Base-by-base conservation (phyloP, 2,888 invertebrate species). In the Sphecodes monilicornis region DNA sequence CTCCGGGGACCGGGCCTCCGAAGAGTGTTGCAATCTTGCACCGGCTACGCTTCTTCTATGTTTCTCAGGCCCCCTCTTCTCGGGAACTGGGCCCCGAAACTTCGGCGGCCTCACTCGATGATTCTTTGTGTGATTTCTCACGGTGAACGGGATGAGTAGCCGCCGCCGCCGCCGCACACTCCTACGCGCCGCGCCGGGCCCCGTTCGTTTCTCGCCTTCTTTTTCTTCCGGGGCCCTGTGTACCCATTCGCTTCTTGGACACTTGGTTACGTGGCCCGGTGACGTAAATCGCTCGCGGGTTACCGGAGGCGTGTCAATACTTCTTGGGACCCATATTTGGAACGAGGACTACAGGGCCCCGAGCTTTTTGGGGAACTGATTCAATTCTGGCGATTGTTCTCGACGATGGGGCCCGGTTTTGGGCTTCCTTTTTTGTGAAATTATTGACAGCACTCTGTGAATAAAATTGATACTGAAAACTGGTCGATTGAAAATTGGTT, bases 21-120 rank as follows among this genome's bases (percentile, higher is more conserved):
- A 3, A 50, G 82, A 84, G 88, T 91, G 91, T 91, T 91, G 91
- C 90, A 91, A 91, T 89, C 88, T 85, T 88, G 80, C 85, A 87
- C 57, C 77, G 75, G 64, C 66, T 78, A 74, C 41, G 77, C 66
- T 80, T 80, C 82, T 79, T 72, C 81, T 83, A 74, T 76, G 73
- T 57, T 69, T 29, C 57, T 60, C 60, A 6, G 60, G 60, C 60
- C 78, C 69, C 68, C 54, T 43, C 43, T 68, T 54, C 2, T 1
- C 13, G 13, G 18, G 8, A 29, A 57, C 57, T 57, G 57, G 26
- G 13, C 57, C 57, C 16, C n/a, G n/a, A 50, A 50, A 50, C 50
- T n/a, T 10, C n/a, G 26, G 16, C 26, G 60, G 29, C 16, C 29
- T 60, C 13, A 50, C 29, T 16, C 60, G 60, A 60, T 29, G 64